These are phyloP conservation scores for Ceratothoa steindachneri DNA, from an alignment of 2,888 invertebrate species.

Conservation along the genomic window DNA sequence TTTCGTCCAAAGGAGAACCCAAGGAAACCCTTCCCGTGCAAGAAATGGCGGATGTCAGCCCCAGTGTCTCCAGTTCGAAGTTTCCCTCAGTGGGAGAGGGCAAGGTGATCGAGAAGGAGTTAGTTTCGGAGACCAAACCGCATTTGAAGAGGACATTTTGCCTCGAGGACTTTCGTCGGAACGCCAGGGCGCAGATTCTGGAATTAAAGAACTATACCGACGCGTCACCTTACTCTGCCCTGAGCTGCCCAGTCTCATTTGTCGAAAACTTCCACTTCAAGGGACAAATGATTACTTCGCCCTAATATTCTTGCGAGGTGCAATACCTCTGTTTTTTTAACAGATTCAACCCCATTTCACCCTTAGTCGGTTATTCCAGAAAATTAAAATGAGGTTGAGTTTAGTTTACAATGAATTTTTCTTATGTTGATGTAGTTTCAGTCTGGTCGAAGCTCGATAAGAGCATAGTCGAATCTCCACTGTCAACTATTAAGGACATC, in stretches of 20 bases:
- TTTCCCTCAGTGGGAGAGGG: constrained; percentile 8
- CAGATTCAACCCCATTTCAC: too few relatives aligned
- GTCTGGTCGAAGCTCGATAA: too few relatives aligned
- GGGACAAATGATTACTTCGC: constrained; percentile 38
- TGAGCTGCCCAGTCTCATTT: background rate
- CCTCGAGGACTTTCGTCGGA: background rate
- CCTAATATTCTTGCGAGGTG: background rate
- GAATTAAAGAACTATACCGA: background rate
- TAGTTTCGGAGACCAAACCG: background rate
- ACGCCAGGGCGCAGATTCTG: background rate
- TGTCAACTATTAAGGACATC: too few relatives aligned
- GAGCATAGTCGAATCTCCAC: too few relatives aligned
- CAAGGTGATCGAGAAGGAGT: background rate
- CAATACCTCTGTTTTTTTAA: background rate
- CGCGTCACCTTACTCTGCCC: background rate
- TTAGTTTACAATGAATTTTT: background rate
- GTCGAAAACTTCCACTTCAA: constrained; percentile 17
- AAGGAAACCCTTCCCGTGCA: background rate
- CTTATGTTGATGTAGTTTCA: background rate
- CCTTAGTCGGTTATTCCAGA: too few relatives aligned
- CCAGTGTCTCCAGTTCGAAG: constrained; percentile 46
- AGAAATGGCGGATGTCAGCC: constrained; percentile 30
- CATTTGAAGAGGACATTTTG: background rate
- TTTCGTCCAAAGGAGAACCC: constrained; percentile 24
- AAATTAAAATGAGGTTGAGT: too few relatives aligned